Percentiles rank a stretch among this genome's conserved stretches.
Conservation (phyloP, 2,797 vertebrate species). For the Coilia nasus region DNA sequence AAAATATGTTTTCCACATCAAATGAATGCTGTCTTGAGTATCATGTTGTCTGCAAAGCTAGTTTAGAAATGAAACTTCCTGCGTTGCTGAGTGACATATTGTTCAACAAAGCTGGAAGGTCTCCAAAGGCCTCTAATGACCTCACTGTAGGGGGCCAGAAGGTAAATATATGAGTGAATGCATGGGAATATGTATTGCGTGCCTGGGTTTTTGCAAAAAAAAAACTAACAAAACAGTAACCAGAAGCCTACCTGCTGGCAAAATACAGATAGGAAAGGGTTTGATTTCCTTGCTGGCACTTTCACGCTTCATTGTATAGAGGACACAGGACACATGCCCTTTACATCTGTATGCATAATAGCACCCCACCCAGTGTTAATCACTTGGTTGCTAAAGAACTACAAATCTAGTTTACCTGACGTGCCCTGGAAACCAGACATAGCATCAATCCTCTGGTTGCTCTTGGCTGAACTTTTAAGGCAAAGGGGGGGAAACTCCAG, state of each 20-base stretch:
- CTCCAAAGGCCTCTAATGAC: conserved; percentile 41
- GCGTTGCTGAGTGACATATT: not conserved
- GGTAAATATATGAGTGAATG: not conserved
- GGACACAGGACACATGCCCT: conserved; percentile 47
- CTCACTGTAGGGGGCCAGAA: not conserved
- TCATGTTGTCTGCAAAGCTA: conserved; percentile 17
- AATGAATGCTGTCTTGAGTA: not conserved
- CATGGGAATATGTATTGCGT: not conserved
- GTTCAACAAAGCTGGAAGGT: conserved; percentile 45
- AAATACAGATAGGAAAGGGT: conserved; percentile 47
- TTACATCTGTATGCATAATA: conserved; percentile 57
- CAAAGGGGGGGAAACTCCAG: conserved; percentile 30
- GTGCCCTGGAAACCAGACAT: conserved; percentile 43
- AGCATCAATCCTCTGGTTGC: conserved; percentile 31
- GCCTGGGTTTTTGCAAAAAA: not conserved
- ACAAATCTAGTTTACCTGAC: conserved; percentile 25
- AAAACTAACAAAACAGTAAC: conserved; percentile 24
- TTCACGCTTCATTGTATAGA: conserved; percentile 50
- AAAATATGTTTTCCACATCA: not conserved
- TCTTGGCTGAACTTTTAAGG: conserved; percentile 45
- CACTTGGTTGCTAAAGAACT: conserved; percentile 61
- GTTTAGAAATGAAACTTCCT: not conserved
- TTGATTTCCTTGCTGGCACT: conserved; percentile 61
- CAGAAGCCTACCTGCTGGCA: conserved; percentile 42
- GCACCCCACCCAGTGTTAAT: conserved; percentile 58